Evolutionary conservation across 2,888 invertebrate genomes (phyloP).

Genomic region (Drosophila anomelani): DNA sequence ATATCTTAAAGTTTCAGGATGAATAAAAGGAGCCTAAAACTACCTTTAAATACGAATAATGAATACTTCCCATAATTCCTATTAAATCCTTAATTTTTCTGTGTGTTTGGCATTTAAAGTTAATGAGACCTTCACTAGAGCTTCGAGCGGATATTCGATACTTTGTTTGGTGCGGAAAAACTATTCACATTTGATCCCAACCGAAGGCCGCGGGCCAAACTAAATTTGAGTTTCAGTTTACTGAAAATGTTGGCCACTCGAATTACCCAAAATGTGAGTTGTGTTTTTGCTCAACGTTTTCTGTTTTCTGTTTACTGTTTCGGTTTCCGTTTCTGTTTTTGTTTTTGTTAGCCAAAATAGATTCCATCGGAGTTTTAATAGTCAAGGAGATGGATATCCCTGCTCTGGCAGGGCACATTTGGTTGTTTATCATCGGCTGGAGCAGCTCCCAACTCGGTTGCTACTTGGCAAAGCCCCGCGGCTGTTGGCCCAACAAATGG

Average conservation of each 20-base stretch:
- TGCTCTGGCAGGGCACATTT: constrained; percentile 16
- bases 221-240: constrained; percentile 46
- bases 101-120: constrained; percentile 46
- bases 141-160: constrained; percentile 44
- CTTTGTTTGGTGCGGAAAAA: constrained; percentile 32
- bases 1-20: neutral
- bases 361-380: constrained; percentile 58
- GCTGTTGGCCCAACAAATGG: constrained; percentile 55
- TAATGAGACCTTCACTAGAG: constrained; percentile 48
- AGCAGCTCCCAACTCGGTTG: constrained; percentile 50
- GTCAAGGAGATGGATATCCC: constrained; percentile 58
- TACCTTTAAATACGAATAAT: too few relatives aligned
- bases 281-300: constrained; percentile 2
- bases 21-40: neutral
- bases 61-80: too few relatives aligned
- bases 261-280: constrained; percentile 47
- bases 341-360: constrained; percentile 45
- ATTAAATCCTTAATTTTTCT: neutral
- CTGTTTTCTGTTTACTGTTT: constrained; percentile 14
- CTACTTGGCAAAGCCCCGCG: constrained; percentile 49
- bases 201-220: constrained; percentile 33
- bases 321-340: constrained; percentile 27
- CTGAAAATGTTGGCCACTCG: constrained; percentile 39
- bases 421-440: constrained; percentile 42
- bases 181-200: constrained; percentile 46